Conservation (phyloP, 2,888 invertebrate species). For the Nymphalis polychloros region DNA sequence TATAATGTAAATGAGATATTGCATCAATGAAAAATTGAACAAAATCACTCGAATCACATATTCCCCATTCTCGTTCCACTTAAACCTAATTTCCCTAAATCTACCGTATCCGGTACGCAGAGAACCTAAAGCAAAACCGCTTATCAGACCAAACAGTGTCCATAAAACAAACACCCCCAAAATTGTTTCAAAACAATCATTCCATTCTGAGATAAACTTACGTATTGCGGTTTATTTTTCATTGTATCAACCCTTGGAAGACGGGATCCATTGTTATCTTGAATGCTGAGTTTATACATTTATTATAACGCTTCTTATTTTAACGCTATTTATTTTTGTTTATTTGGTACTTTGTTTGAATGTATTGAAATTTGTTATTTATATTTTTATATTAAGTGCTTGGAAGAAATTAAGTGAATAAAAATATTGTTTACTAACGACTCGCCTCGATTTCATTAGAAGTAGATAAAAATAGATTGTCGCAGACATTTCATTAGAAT, state of each 20-base stretch:
- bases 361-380: not conserved
- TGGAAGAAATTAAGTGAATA: too few species aligned
- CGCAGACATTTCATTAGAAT: too few species aligned
- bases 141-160: constrained; percentile 31
- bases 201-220: constrained; percentile 26
- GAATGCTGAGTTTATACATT: constrained; percentile 13
- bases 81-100: constrained; percentile 25
- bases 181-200: constrained; percentile 35
- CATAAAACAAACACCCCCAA: constrained; percentile 31
- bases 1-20: too few species aligned
- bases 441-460: too few species aligned
- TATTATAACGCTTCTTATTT: constrained; percentile 8
- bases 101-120: constrained; percentile 20
- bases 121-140: constrained; percentile 28
- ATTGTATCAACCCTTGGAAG: constrained; percentile 25
- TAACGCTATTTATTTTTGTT: constrained; percentile 1
- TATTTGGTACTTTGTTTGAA: not conserved
- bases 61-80: constrained; percentile 8
- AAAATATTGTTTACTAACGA: too few species aligned
- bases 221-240: constrained; percentile 30
- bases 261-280: constrained; percentile 17
- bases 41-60: not conserved
- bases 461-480: too few species aligned
- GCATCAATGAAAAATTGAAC: not conserved
- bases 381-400: not conserved